Evolutionary conservation across 2,113 vertebrate genomes (phyloP), one percentile per base, ranked within the genome.

Genomic region (Dipodomys ordii): DNA sequence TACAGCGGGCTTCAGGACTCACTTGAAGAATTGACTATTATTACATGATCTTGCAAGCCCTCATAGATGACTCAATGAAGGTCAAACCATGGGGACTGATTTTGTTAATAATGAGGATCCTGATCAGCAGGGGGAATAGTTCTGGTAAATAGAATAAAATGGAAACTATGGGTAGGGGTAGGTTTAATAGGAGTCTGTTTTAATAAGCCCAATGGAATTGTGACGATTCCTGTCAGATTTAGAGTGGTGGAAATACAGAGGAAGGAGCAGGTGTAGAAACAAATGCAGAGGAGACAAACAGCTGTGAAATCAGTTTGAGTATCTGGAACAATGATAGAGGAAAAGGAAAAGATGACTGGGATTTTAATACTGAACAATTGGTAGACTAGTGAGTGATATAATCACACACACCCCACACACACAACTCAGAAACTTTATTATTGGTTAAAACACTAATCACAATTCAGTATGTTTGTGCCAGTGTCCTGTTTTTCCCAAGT

Each of bases 351-450:
- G 39, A 57, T 83, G 28, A 60, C 13, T n/a, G 5, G 12, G 13
- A 69, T 80, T 80, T 91, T 83, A 77, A 76, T 76, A 32, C 62
- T 78, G 67, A 91, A 46, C 27, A 22, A 74, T 19, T 64, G n/a
- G 7, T 84, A 81, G 18, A 39, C n/a, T 72, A 8, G 7, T 53
- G 2, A 46, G 25, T 60, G 6, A 23, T 13, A 44, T 71, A 79
- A 25, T n/a, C 5, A 4, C 4, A n/a, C n/a, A n/a, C n/a, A n/a
- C 13, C 18, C 28, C 23, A 44, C 8, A 30, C 39, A 32, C 30
- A 15, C 23, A 77, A 16, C 27, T 2, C 8, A 77, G 6, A 85
- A 44, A 68, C 9, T 57, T 30, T 25, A 57, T 87, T 74, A 73
- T 13, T 60, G 32, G 86, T 67, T 46, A 83, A 92, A 82, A 1